These are phyloP conservation scores for Verasper variegatus DNA, from an alignment of 2,113 vertebrate genomes.

Conservation along the genomic window DNA sequence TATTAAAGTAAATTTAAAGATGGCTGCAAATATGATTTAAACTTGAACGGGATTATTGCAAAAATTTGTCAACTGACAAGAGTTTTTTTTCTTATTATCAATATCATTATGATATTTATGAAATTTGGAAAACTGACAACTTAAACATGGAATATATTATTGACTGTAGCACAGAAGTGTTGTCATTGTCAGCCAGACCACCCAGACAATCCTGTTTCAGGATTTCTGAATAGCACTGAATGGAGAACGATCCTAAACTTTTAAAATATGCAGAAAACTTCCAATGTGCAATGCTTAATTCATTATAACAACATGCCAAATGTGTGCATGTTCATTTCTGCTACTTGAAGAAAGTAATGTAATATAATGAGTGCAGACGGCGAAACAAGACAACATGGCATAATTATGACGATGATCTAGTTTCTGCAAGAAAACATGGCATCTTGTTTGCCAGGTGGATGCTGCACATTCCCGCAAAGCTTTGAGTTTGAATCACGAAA, in stretches of 20 bases:
- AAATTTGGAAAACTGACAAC: background rate
- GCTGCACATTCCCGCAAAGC: conserved; percentile 3
- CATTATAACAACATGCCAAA: conserved; percentile 4
- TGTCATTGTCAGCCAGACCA: conserved; percentile 1
- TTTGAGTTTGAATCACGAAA: conserved; percentile 26
- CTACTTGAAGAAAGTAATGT: background rate
- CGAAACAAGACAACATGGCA: background rate
- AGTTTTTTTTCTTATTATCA: too few relatives aligned
- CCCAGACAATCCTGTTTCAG: background rate
- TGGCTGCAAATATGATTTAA: too few relatives aligned
- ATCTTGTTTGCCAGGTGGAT: conserved; percentile 33
- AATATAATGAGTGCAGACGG: conserved; percentile 8
- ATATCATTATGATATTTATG: too few relatives aligned
- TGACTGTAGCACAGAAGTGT: background rate
- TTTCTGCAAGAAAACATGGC: conserved; percentile 7
- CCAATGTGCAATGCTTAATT: conserved; percentile 2
- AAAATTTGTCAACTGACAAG: too few relatives aligned
- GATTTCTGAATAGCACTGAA: conserved; percentile 5
- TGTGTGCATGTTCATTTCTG: background rate
- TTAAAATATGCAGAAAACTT: conserved; percentile 11
- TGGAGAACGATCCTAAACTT: background rate
- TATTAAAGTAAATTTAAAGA: too few relatives aligned
- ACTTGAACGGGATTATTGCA: too few relatives aligned
- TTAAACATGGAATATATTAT: background rate
- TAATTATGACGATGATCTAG: conserved; percentile 10